Base-by-base conservation (phyloP, 2,797 vertebrate species). In the Myotis myotis region DNA sequence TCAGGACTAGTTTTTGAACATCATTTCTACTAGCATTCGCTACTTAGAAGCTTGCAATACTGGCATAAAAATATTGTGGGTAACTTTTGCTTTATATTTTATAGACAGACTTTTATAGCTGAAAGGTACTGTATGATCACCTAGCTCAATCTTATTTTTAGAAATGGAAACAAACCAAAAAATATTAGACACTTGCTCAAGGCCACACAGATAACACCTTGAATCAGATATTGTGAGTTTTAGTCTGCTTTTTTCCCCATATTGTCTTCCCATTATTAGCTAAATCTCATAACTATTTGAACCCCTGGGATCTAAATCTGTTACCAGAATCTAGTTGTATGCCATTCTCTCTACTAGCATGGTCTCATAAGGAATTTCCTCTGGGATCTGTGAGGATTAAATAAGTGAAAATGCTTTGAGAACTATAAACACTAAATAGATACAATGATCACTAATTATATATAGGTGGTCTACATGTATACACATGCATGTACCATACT, bases 321-420 rank as follows among this genome's bases (percentile, higher is more conserved):
- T 89, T 41, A 81, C 78, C 47, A 89, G 71, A 55, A 72, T 55
- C 41, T 36, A 80, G 28, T 38, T 90, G 16, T 44, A 33, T 82
- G 36, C 53, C 60, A 71, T 83, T 92, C n/a, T 86, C 33, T 86
- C 38, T 72, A 57, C 33, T 83, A 80, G 3, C 38, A 28, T 81
- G 20, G 9, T 74, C 51, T 85, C 78, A 64, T 62, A 47, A 79
- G n/a, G 23, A 78, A 82, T 81, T 81, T 33, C 62, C 16, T 88
- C 84, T 89, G 57, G 60, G 19, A 79, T 91, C 91, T 88, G 3
- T 64, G 12, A 91, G 49, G 38, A 88, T 85, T 91, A 82, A 88
- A 38, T 86, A 93, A 79, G 79, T 78, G 36, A 76, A 92, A 95
- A 70, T 74, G 5, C 13, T 83, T 71, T 79, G 68, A 90, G 47